Percentiles rank a stretch among this genome's conserved stretches.
These are phyloP conservation scores for Rhombomys opimus DNA, from an alignment of 2,113 vertebrate genomes.

Conservation along the genomic window DNA sequence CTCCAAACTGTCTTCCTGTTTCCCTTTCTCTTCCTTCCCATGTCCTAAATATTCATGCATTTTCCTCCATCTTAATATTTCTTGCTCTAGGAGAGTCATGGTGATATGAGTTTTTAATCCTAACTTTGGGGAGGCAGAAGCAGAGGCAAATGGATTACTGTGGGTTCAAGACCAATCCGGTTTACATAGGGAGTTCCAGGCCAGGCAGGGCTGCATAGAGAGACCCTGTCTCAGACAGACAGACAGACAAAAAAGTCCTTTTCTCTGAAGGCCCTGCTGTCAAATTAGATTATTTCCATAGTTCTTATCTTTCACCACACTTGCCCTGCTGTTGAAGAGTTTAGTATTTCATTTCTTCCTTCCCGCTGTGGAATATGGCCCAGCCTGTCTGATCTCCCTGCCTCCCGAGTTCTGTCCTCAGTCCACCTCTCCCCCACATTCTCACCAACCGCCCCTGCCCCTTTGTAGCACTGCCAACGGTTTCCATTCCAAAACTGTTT, in stretches of 20 bases:
- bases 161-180: background rate
- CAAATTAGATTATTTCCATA: background rate
- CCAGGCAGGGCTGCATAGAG: background rate
- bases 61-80: background rate
- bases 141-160: background rate
- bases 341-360: background rate
- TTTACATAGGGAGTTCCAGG: background rate
- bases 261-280: background rate
- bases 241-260: background rate
- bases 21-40: background rate
- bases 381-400: background rate
- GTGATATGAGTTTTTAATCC: background rate
- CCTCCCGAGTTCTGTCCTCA: background rate
- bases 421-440: background rate
- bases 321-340: background rate
- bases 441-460: background rate
- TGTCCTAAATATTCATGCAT: background rate
- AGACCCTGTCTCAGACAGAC: background rate
- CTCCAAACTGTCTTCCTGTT: background rate
- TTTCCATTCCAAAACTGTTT: background rate
- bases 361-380: background rate
- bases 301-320: background rate
- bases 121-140: background rate
- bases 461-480: background rate
- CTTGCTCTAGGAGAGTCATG: too few species aligned